Conservation (phyloP, 1,140 invertebrate species). For the Ridgeia piscesae region DNA sequence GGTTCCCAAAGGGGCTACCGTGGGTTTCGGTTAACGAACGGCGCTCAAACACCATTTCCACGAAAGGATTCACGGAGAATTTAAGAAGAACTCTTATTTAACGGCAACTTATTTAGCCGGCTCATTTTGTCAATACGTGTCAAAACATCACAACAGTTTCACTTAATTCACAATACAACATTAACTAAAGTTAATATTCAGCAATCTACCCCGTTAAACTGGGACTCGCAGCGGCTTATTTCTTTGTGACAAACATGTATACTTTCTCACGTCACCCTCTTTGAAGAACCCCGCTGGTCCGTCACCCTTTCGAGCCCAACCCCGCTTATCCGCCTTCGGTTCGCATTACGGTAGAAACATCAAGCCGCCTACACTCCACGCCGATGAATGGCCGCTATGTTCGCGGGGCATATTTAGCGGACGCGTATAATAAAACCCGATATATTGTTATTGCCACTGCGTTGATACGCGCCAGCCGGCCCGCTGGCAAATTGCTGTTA, state of each 20-base stretch:
- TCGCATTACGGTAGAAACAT: background rate
- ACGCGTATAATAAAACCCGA: slow-evolving; percentile 5
- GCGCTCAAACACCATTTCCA: background rate
- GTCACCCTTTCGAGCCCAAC: background rate
- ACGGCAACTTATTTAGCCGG: background rate
- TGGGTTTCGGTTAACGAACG: background rate
- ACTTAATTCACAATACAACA: background rate
- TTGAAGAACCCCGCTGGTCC: background rate
- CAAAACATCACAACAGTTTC: background rate
- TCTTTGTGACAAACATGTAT: background rate
- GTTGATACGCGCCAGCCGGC: background rate
- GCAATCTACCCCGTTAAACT: background rate
- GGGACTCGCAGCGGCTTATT: background rate
- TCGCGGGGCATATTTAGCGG: background rate
- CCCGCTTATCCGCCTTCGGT: background rate
- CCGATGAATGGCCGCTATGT: background rate
- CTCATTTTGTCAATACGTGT: background rate
- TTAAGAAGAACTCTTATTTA: background rate
- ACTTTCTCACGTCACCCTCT: background rate
- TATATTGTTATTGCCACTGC: background rate
- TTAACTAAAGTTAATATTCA: background rate
- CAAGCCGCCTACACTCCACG: background rate
- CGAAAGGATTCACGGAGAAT: background rate
- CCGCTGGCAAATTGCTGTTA: background rate
- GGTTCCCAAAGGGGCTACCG: background rate